These are phyloP conservation scores for Pemphredon lugubris DNA, from an alignment of 2,888 invertebrate species.

Conservation along the genomic window DNA sequence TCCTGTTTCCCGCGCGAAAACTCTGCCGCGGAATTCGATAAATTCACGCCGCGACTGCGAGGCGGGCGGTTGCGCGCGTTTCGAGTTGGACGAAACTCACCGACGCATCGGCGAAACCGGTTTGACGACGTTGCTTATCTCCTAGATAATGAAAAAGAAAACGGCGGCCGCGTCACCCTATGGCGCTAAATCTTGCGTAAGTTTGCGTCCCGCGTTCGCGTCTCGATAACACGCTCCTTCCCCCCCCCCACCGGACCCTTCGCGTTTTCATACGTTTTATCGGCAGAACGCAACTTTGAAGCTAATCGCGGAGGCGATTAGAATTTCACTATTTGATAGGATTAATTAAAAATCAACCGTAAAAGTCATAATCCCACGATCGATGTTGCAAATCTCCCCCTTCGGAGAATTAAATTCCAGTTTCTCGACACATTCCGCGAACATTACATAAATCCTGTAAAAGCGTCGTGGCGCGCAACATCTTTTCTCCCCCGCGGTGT, in stretches of 20 bases:
- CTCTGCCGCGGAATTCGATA: constrained; percentile 21
- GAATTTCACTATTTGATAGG: no score
- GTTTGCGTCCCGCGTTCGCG: background rate
- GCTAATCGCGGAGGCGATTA: no score
- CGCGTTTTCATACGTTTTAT: no score
- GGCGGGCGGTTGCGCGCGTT: constrained; percentile 8
- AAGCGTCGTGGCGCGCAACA: no score
- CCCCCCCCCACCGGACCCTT: background rate
- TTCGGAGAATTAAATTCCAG: background rate
- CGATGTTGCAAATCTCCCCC: background rate
- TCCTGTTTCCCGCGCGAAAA: constrained; percentile 12
- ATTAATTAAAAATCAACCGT: constrained; percentile 4
- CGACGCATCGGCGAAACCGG: constrained; percentile 17
- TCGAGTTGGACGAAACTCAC: constrained; percentile 17
- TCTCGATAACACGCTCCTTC: background rate
- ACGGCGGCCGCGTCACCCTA: background rate
- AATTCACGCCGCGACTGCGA: constrained; percentile 9
- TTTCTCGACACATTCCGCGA: constrained; percentile 14
- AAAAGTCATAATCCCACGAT: background rate
- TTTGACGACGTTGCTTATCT: constrained; percentile 15
- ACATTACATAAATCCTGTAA: no score
- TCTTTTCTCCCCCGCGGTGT: constrained; percentile 9
- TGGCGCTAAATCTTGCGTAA: background rate
- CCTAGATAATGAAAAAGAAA: constrained; percentile 9
- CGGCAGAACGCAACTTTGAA: no score